These are phyloP conservation scores for Calliopum simillimum DNA, from an alignment of 2,888 invertebrate species.

Conservation along the genomic window DNA sequence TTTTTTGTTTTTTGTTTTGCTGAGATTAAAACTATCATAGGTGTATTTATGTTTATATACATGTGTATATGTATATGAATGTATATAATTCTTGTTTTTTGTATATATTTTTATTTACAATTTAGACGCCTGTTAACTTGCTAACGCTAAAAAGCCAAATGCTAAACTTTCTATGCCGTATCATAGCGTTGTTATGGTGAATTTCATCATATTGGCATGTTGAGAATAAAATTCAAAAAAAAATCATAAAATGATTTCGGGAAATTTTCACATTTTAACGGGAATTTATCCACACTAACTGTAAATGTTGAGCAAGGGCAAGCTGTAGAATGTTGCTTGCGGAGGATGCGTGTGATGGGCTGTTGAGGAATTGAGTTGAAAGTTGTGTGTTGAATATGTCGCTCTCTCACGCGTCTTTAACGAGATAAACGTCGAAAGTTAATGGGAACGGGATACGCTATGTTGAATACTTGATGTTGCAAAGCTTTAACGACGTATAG, in stretches of 20 bases:
- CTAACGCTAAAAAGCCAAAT: conserved; percentile 2
- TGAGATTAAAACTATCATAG: no score
- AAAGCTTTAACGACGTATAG: background rate
- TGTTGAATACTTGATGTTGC: conserved; percentile 20
- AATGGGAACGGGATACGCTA: conserved; percentile 25
- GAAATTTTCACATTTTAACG: conserved; percentile 5
- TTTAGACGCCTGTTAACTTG: background rate
- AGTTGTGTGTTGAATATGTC: background rate
- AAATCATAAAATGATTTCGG: background rate
- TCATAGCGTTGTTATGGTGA: conserved; percentile 3
- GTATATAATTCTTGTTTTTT: background rate
- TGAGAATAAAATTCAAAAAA: background rate
- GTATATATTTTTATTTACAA: conserved; percentile 21
- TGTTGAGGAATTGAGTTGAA: no score
- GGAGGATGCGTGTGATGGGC: background rate
- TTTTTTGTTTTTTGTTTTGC: background rate
- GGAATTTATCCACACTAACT: background rate
- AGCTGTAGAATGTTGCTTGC: no score
- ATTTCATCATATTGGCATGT: background rate
- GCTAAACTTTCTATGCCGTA: background rate
- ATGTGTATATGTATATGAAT: no score
- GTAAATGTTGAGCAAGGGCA: background rate
- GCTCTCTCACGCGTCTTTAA: background rate
- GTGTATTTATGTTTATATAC: no score
- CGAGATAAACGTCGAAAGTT: background rate